Conservation (phyloP, 1,140 invertebrate species). For the Melitaea cinxia region DNA sequence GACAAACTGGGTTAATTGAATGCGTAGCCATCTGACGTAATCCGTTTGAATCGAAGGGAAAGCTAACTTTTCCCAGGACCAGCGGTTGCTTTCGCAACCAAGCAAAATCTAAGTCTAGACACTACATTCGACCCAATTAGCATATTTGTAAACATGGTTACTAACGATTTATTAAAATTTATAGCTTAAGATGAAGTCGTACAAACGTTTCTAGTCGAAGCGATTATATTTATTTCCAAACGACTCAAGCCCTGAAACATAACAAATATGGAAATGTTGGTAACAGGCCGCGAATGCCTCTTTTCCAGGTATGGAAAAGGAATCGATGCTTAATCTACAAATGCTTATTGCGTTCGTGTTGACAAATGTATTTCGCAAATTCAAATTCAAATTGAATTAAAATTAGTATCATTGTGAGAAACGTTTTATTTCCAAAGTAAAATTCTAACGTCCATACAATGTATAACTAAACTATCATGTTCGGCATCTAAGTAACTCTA, state of each 20-base stretch:
- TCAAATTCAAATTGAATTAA: too few relatives aligned
- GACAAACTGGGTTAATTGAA: slow-evolving; percentile 30
- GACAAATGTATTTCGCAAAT: not conserved
- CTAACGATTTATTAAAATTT: not conserved
- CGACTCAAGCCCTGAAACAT: not conserved
- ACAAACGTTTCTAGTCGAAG: not conserved
- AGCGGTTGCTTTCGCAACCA: not conserved
- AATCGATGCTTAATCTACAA: not conserved
- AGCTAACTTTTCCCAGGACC: slow-evolving; percentile 26
- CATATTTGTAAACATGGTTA: too few relatives aligned
- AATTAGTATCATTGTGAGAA: too few relatives aligned
- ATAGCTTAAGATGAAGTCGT: not conserved
- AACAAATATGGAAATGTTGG: not conserved
- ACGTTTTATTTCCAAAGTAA: not conserved
- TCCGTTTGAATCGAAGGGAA: slow-evolving; percentile 13
- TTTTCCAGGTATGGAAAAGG: not conserved
- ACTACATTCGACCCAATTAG: not conserved
- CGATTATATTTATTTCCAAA: not conserved
- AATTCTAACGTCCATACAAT: not conserved
- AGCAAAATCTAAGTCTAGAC: not conserved
- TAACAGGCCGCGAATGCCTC: not conserved
- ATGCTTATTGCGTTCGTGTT: not conserved
- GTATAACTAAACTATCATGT: not conserved
- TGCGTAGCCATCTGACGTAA: slow-evolving; percentile 26
- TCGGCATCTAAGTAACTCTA: not conserved